These are phyloP conservation scores for Tachycineta bicolor DNA, from an alignment of 2,113 vertebrate species.

Conservation along the genomic window DNA sequence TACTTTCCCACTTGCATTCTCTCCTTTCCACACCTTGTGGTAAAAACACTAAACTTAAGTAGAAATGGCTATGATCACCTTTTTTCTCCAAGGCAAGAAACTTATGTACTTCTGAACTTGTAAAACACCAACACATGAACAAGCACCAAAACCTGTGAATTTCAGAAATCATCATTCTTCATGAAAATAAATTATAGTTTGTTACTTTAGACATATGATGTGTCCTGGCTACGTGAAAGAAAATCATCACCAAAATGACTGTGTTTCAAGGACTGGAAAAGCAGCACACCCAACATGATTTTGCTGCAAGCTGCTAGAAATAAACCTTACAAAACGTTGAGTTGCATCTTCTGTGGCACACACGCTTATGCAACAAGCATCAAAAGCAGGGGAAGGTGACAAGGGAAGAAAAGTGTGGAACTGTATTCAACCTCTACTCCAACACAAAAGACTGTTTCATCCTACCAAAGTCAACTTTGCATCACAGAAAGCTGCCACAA, in stretches of 20 bases:
- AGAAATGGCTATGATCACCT: neutral
- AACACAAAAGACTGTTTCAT: neutral
- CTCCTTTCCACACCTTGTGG: neutral
- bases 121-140: neutral
- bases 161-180: neutral
- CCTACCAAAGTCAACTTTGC: neutral
- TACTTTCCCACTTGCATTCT: neutral
- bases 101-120: neutral
- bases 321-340: neutral
- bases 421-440: neutral
- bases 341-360: neutral
- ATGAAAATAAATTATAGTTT: neutral
- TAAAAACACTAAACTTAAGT: neutral
- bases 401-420: neutral
- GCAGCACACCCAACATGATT: neutral
- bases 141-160: neutral
- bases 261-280: neutral
- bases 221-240: neutral
- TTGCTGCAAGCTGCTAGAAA: neutral
- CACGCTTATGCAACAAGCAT: rapidly evolving
- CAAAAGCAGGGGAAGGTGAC: neutral
- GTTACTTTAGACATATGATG: neutral
- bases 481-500: rapidly evolving
- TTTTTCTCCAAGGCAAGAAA: neutral
- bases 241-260: neutral